A percentile compares a stretch with the other conserved stretches of the same genome.
Evolutionary conservation across 2,888 invertebrate genomes (phyloP).

Genomic region (Chymomyza amoena): DNA sequence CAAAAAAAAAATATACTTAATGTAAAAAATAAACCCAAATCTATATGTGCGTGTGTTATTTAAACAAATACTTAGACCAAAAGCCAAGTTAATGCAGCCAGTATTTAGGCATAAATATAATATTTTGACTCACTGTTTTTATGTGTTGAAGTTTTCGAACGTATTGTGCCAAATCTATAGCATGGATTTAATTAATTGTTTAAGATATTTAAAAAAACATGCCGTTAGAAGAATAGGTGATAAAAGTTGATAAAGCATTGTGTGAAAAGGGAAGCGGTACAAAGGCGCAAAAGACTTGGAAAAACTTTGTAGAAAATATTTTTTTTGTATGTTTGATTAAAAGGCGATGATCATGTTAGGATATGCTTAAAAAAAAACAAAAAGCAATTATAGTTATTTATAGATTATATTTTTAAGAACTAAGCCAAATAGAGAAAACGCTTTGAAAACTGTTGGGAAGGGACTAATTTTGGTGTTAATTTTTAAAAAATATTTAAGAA

Average conservation of each 20-base stretch:
- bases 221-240: not conserved
- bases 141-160: not conserved
- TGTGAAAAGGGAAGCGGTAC: too few species aligned
- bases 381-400: not conserved
- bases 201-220: too few species aligned
- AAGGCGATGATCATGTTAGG: not conserved
- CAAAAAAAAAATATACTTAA: slow-evolving; percentile 22
- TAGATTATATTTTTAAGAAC: too few species aligned
- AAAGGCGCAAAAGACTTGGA: not conserved
- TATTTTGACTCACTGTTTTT: not conserved
- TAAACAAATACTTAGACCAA: slow-evolving; percentile 17
- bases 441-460: too few species aligned
- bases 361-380: not conserved
- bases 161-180: not conserved
- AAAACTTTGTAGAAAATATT: not conserved
- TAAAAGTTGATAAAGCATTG: not conserved
- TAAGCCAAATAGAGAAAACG: too few species aligned
- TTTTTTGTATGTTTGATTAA: not conserved
- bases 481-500: too few species aligned
- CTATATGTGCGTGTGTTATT: not conserved
- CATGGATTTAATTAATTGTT: too few species aligned
- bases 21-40: slow-evolving; percentile 21
- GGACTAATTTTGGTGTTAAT: too few species aligned
- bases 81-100: slow-evolving; percentile 24
- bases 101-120: slow-evolving; percentile 33